Base-by-base conservation (phyloP, 2,888 invertebrate species). In the Steinernema scapterisci region DNA sequence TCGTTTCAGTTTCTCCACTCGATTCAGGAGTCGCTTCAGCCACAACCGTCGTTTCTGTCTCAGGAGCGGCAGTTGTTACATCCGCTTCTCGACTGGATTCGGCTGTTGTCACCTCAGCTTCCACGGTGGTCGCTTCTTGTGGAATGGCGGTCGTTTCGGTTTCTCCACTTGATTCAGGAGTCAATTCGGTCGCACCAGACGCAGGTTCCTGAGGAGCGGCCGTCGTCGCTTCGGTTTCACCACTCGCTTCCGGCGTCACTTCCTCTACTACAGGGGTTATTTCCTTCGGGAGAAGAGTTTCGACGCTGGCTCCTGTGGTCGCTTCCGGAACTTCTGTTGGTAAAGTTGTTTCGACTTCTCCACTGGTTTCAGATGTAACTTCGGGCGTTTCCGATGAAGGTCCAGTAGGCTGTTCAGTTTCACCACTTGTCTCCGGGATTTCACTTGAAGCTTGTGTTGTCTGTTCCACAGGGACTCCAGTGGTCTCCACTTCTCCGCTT, bases 371-470 rank as follows among this genome's bases (percentile, higher is more conserved):
- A n/a, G n/a, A n/a, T n/a, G n/a, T n/a, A n/a, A n/a, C n/a, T n/a
- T n/a, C n/a, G n/a, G n/a, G n/a, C n/a, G n/a, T n/a, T n/a, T n/a
- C n/a, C n/a, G n/a, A n/a, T n/a, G n/a, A n/a, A n/a, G n/a, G n/a
- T n/a, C n/a, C n/a, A n/a, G n/a, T n/a, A n/a, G n/a, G n/a, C n/a
- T n/a, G n/a, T n/a, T n/a, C n/a, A n/a, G n/a, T n/a, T n/a, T n/a
- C n/a, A n/a, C n/a, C n/a, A n/a, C n/a, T n/a, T n/a, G n/a, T n/a
- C n/a, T n/a, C n/a, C n/a, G n/a, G n/a, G n/a, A n/a, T n/a, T n/a
- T n/a, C n/a, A n/a, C n/a, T 75, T 0, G 75, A 76, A n/a, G 73
- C 72, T 16, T 23, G 76, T 23, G 74, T 77, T 5, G 54, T 71
- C 3, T 51, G 63, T 19, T 54, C 71, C 1, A 51, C 21, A 27